These are phyloP conservation scores for Margarornis squamiger DNA, from an alignment of 2,797 vertebrate species.

Conservation along the genomic window DNA sequence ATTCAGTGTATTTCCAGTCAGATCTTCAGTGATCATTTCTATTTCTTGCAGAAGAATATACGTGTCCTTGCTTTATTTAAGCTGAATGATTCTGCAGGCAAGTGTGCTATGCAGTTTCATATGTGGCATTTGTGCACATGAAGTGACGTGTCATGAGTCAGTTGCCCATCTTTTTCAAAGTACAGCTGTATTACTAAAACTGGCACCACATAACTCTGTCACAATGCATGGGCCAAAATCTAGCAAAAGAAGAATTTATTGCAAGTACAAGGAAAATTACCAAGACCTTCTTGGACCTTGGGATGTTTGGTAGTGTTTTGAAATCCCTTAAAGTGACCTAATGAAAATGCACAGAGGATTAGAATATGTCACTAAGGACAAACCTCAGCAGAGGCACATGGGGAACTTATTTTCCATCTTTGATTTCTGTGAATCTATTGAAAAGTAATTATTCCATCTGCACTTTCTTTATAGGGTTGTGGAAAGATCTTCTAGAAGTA, in stretches of 20 bases:
- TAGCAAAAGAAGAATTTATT: not conserved
- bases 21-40: not conserved
- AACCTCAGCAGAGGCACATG: not conserved
- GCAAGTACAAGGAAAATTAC: not conserved
- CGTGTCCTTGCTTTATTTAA: not conserved
- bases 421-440: slow-evolving; percentile 22
- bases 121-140: not conserved
- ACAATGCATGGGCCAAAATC: not conserved
- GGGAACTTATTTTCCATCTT: not conserved
- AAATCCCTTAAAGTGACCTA: slow-evolving; percentile 7
- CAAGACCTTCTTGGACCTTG: not conserved
- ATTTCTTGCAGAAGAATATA: not conserved
- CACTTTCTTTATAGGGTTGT: slow-evolving; percentile 11
- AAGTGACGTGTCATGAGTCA: not conserved
- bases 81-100: slow-evolving; percentile 22
- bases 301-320: not conserved
- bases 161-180: not conserved
- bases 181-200: not conserved
- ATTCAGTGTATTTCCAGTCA: not conserved
- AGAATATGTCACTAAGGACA: not conserved
- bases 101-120: not conserved
- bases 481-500: slow-evolving; percentile 20
- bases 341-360: not conserved
- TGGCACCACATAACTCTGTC: not conserved
- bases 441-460: slow-evolving; percentile 43